These are phyloP conservation scores for Cheiracanthium punctorium DNA, from an alignment of 2,888 invertebrate species.

Conservation along the genomic window DNA sequence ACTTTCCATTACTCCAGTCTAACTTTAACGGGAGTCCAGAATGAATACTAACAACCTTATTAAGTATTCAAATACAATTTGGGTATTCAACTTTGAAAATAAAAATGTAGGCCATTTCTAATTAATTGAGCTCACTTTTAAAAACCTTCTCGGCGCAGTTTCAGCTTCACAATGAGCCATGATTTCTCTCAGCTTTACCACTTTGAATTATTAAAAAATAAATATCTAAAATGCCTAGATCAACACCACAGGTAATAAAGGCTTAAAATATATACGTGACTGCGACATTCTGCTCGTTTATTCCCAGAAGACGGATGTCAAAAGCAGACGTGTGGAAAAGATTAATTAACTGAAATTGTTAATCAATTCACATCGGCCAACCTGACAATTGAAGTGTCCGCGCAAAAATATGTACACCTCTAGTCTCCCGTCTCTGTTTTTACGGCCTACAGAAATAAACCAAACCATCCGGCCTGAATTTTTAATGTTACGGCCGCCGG, in stretches of 20 bases:
- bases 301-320: background rate
- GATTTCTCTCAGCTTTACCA: background rate
- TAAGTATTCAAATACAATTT: too few species aligned
- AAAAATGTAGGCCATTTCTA: too few species aligned
- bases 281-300: background rate
- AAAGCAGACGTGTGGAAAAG: background rate
- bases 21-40: too few species aligned
- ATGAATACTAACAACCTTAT: too few species aligned
- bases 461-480: constrained; percentile 43
- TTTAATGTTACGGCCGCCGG: constrained; percentile 43
- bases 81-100: too few species aligned
- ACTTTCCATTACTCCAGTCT: too few species aligned
- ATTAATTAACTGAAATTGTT: background rate
- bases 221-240: background rate
- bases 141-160: too few species aligned
- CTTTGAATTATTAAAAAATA: background rate
- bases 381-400: background rate
- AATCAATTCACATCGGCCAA: background rate
- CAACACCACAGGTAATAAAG: background rate
- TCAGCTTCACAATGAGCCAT: too few species aligned
- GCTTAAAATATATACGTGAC: background rate
- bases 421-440: too few species aligned
- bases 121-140: too few species aligned
- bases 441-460: constrained; percentile 20
- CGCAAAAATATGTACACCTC: background rate